A percentile compares a stretch with the other conserved stretches of the same genome.
Conservation (phyloP, 2,113 vertebrate species). For the Carollia perspicillata region DNA sequence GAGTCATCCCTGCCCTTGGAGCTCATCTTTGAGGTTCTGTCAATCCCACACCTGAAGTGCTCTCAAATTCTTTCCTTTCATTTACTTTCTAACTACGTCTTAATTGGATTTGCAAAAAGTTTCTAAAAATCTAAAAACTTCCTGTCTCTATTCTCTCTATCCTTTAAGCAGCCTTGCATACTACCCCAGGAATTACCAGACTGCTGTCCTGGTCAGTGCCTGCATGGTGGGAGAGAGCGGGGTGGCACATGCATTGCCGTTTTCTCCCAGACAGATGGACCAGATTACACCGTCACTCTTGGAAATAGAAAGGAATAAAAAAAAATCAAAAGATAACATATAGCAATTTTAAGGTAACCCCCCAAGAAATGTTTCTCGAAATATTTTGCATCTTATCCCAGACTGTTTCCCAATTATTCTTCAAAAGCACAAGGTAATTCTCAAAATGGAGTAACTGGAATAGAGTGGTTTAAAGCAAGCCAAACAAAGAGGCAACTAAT, state of each 20-base stretch:
- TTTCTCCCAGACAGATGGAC: not conserved
- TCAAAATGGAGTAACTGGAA: not conserved
- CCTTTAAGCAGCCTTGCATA: not conserved
- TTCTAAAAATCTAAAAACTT: not conserved
- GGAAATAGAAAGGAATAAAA: not conserved
- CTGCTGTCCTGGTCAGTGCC: too few relatives aligned
- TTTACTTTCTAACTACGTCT: not conserved
- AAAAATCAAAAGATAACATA: not conserved
- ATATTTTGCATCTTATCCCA: not conserved
- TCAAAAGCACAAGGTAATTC: not conserved
- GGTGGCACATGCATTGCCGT: fast-evolving
- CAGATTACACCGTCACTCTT: not conserved
- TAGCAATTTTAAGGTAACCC: not conserved
- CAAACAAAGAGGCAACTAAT: not conserved
- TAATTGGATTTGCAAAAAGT: not conserved
- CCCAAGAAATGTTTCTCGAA: not conserved
- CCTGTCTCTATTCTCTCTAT: not conserved
- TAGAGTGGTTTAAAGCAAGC: not conserved
- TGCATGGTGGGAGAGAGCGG: fast-evolving
- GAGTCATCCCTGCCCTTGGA: not conserved
- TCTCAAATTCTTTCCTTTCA: not conserved
- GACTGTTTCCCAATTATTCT: not conserved
- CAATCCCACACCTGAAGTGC: not conserved
- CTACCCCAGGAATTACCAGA: not conserved
- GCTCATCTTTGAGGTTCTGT: not conserved